Base-by-base conservation (phyloP, 2,888 invertebrate genomes). In the Calliopum simillimum region DNA sequence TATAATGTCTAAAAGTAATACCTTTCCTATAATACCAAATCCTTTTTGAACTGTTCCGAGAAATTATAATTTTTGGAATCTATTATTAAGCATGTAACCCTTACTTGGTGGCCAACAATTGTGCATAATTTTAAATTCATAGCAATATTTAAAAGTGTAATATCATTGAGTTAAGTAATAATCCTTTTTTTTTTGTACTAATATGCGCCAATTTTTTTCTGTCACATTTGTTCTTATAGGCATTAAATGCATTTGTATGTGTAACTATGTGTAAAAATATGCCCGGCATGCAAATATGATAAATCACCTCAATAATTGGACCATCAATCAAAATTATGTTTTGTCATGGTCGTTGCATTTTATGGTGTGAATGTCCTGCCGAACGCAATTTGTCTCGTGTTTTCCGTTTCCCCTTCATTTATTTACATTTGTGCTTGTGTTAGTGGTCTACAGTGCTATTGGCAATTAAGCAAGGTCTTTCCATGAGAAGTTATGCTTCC, bases 301-400 rank as follows among this genome's bases (percentile, higher is more conserved):
- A 82, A 84, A 85, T 85, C 82, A 83, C 81, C 78, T 77, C 78
- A 82, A 82, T 84, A 84, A 84, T 82, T 81, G 79, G 76, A 75
- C 77, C 82, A 85, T 84, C 84, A 84, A 84, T 84, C 84, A 85
- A 80, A 85, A 84, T 85, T 84, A 84, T 77, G 76, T 73, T 70
- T 33, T 65, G 68, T 51, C 58, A 59, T 49, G 33, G 33, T 33
- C 33, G 33, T 33, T 33, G 33, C 33, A 59, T 59, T 67, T 67
- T 58, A 19, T 58, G n/a, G 66, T 58, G 66, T 25, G 66, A 67
- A 67, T 58, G 66, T 67, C 67, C 41, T 58, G 58, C 63, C 33
- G 44, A 53, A 44, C 55, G 43, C 55, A 66, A 14, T 33, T 33
- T 33, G 33, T 6, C 33, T 33, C 76, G n/a, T 73, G 78, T 76